A percentile compares a stretch with the other conserved stretches of the same genome.
These are phyloP conservation scores for Lota lota DNA, from an alignment of 2,113 vertebrate species.

Conservation along the genomic window DNA sequence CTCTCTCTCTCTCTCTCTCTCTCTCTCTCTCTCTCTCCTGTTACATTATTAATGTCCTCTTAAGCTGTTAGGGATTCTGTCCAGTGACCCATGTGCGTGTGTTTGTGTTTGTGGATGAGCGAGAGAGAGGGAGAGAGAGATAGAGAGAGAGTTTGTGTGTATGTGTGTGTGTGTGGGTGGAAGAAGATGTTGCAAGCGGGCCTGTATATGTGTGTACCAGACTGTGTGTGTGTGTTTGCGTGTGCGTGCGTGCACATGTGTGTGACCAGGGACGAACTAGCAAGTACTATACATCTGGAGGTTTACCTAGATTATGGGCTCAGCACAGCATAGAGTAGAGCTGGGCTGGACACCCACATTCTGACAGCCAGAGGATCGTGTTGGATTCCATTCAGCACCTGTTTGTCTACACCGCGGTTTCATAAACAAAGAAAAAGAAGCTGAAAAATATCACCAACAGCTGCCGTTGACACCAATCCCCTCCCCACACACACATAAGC, in stretches of 20 bases:
- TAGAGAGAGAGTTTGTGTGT: not conserved
- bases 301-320: not conserved
- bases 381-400: too few species aligned
- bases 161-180: slow-evolving; percentile 4
- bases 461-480: not conserved
- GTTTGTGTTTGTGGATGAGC: too few species aligned
- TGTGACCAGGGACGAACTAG: too few species aligned
- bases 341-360: not conserved
- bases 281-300: not conserved
- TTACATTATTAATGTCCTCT: not conserved
- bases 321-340: not conserved
- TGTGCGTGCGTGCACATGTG: not conserved
- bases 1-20: not conserved
- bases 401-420: too few species aligned
- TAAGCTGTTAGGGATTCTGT: not conserved
- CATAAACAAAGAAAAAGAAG: too few species aligned
- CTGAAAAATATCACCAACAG: too few species aligned
- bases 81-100: too few species aligned
- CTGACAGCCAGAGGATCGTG: too few species aligned
- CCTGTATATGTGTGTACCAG: not conserved
- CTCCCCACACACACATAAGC: slow-evolving; percentile 1
- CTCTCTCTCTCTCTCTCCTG: not conserved
- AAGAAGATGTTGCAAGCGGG: not conserved
- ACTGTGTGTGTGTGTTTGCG: not conserved
- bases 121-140: too few species aligned